A percentile compares a stretch with the other conserved stretches of the same genome.
phyloP scores from a whole-genome alignment of 2,888 invertebrate genomes.

The Cheilosia vulpina region DNA sequence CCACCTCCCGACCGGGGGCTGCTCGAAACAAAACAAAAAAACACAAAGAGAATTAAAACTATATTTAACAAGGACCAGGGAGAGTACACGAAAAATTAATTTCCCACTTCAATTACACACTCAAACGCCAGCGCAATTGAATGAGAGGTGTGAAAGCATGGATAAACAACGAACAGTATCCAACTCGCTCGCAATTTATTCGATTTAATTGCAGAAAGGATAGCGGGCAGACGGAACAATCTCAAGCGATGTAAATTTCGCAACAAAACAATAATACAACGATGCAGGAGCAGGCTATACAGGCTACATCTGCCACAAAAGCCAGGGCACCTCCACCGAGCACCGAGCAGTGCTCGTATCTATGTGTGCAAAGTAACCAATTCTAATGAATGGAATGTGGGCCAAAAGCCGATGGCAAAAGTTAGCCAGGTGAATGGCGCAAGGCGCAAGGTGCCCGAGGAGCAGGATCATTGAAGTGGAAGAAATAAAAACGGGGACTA shows the following conservation, averaged over 20 bases:
- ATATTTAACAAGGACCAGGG: conserved; percentile 5
- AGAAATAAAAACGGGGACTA: conserved; percentile 22
- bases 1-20: conserved; percentile 83
- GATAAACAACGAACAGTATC: conserved; percentile 26
- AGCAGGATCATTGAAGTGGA: conserved; percentile 36
- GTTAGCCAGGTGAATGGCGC: conserved; percentile 51
- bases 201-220: conserved; percentile 47
- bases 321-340: conserved; percentile 12
- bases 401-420: conserved; percentile 68
- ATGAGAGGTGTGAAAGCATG: conserved; percentile 33
- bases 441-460: conserved; percentile 11
- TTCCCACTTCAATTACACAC: conserved; percentile 50
- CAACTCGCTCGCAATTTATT: conserved; percentile 26
- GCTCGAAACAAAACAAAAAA: neutral
- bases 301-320: conserved; percentile 64
- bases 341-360: neutral
- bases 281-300: conserved; percentile 7
- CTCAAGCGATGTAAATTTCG: conserved; percentile 53
- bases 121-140: neutral
- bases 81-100: conserved; percentile 39
- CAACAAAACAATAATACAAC: conserved; percentile 53
- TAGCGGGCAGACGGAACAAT: conserved; percentile 31
- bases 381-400: conserved; percentile 71
- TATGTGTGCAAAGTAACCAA: conserved; percentile 31
- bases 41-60: conserved; percentile 8